Base-by-base conservation (phyloP, 2,888 invertebrate genomes). In the Panzeria rudis region DNA sequence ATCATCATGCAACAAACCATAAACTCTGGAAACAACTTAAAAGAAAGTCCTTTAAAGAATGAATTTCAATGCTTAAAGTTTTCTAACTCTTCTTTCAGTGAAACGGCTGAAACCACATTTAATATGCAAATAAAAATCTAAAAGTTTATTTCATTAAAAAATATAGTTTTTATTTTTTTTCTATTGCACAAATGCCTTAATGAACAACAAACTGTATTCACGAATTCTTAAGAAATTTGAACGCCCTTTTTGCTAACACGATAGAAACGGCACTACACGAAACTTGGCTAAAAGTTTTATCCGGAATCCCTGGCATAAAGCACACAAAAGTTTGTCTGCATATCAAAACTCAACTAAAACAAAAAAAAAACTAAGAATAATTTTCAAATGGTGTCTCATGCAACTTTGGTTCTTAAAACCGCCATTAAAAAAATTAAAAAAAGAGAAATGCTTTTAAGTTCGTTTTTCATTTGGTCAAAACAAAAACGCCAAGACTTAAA, bases 71-170 rank as follows among this genome's bases (percentile, higher is more conserved):
- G 29, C 54, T 68, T 69, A 64, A 81, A 78, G 54, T 81, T 85
- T 78, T 81, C 62, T 41, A 84, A 73, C 32, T 64, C 9, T 25
- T 68, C 61, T 41, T 62, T 35, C 68, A 13, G 23, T 32, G 38
- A 62, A 69, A 61, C 9, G 17, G 56, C 35, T 23, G 29, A 29
- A 72, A 72, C 44, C 41, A 59, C 56, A 35, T 69, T 29, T 17
- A 69, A 52, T 44, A 47, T 29, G 64, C 44, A 79, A 69, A 79
- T 79, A 69, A 71, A 72, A 54, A 79, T 62, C 71, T 84, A 62
- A 25, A 59, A 78, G 69, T 29, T 85, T 72, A 75, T 85, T 78
- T 85, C 84, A 81, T 85, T 85, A 82, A 61, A 84, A 84, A 71
- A 72, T 11, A 47, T 61, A 59, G 17, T 17, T n/a, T 35, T 35